Base-by-base conservation (phyloP, 2,888 invertebrate genomes). In the Blastobasis lacticolella region DNA sequence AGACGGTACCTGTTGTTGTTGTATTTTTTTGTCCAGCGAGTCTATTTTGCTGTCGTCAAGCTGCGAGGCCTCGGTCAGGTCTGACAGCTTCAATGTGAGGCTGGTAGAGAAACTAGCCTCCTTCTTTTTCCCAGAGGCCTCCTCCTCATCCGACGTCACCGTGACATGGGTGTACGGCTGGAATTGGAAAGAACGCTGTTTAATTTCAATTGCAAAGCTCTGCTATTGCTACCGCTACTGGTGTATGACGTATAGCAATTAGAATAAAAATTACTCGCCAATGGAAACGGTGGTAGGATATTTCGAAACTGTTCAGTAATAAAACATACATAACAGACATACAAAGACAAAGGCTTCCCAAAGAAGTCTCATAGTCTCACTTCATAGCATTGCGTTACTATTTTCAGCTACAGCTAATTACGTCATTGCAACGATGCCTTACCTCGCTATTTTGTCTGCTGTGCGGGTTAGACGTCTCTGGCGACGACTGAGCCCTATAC, bases 381-480 rank as follows among this genome's bases (percentile, higher is more conserved):
- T 23, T 2, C 23, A 23, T 23, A 23, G 23, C 23, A 23, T 23
- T 23, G 23, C n/a, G 3, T 23, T 23, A 23, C 23, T 23, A 1
- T 23, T 23, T 23, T 2, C 2, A 23, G 3, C 23, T 23, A 23
- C 23, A 23, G 23, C 23, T 23, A 23, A 23, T 23, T 23, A 23
- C 23, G 23, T 23, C 23, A 23, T 23, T 23, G 23, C 23, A 3
- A 23, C n/a, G 49, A 6, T 46, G 41, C 61, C 63, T 64, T 69
- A 90, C 90, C 80, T 94, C 94, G 77, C 94, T 94, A 68, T 94
- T 94, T 73, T 95, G 94, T 63, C 94, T 91, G 67, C 94, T 94
- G 67, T 95, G 94, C 62, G 92, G 91, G 63, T 90, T 91, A 0
- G 91, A 91, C 1, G 75, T 78, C 10, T 88, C 88, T 0, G 88